Conservation (phyloP, 2,888 invertebrate species). For the Chymomyza procnemis region DNA sequence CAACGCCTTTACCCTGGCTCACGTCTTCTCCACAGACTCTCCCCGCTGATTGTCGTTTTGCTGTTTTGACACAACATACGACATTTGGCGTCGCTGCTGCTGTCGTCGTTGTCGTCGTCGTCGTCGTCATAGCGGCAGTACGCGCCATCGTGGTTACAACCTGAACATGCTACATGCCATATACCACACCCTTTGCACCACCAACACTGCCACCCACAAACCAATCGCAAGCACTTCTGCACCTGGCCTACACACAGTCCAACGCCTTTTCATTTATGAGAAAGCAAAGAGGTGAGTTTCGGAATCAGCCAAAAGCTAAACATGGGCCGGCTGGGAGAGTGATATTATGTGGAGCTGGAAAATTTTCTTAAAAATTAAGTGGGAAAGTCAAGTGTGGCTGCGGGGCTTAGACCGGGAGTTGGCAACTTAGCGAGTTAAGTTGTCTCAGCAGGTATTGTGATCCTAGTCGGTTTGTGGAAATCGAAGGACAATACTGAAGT, state of each 20-base stretch:
- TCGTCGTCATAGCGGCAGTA: conserved; percentile 13
- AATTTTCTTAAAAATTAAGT: too few species aligned
- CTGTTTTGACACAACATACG: conserved; percentile 7
- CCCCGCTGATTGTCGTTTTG: background rate
- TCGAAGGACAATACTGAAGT: too few species aligned
- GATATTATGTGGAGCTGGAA: too few species aligned
- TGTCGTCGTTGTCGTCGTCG: too few species aligned
- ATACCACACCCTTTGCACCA: conserved; percentile 6
- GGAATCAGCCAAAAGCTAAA: too few species aligned
- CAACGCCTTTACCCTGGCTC: background rate
- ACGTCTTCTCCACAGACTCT: background rate
- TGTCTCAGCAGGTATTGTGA: too few species aligned
- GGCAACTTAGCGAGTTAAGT: too few species aligned
- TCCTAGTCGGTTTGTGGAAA: too few species aligned
- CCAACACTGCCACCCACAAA: too few species aligned
- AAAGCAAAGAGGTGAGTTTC: background rate
- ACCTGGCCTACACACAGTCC: conserved; percentile 12
- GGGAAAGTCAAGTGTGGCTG: too few species aligned
- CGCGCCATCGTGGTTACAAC: conserved; percentile 46
- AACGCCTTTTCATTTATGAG: background rate
- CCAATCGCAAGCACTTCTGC: background rate
- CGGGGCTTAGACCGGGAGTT: too few species aligned
- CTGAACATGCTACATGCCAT: conserved; percentile 19
- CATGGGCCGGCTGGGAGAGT: too few species aligned
- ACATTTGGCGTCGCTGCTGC: background rate